Percentiles rank a stretch among this genome's conserved stretches.
These are phyloP conservation scores for Percina caprodes DNA, from an alignment of 2,113 vertebrate genomes.

Conservation along the genomic window DNA sequence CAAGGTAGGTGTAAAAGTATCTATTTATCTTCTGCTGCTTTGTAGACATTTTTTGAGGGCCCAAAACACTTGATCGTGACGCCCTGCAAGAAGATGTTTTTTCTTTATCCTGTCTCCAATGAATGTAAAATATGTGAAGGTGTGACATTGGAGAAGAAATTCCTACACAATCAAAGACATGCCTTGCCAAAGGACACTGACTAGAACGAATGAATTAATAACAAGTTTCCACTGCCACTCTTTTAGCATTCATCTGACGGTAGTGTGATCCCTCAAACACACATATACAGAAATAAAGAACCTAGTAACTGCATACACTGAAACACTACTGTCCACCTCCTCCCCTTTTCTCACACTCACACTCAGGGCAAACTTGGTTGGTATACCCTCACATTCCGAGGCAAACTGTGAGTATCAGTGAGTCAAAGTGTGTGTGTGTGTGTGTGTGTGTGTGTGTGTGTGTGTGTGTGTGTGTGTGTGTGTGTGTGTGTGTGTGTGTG, in stretches of 20 bases:
- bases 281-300: slow-evolving; percentile 10
- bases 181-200: slow-evolving; percentile 11
- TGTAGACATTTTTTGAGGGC: not conserved
- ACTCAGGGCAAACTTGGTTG: slow-evolving; percentile 67
- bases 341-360: slow-evolving; percentile 52
- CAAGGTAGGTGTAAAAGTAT: no score
- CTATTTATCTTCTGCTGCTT: no score
- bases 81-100: no score
- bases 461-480: slow-evolving; percentile 30
- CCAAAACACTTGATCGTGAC: not conserved
- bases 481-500: slow-evolving; percentile 16
- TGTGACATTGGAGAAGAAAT: not conserved
- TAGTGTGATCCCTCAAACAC: not conserved
- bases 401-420: slow-evolving; percentile 61
- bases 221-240: slow-evolving; percentile 24
- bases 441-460: slow-evolving; percentile 17
- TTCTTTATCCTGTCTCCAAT: not conserved
- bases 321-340: slow-evolving; percentile 34
- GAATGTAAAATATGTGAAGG: not conserved
- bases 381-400: slow-evolving; percentile 71
- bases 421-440: slow-evolving; percentile 10
- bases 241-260: slow-evolving; percentile 18
- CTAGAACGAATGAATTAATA: slow-evolving; percentile 29
- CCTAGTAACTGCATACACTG: slow-evolving; percentile 17
- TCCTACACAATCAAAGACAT: not conserved